Evolutionary conservation across 2,888 invertebrate species (phyloP).

Genomic region (Limnephilus auricula): DNA sequence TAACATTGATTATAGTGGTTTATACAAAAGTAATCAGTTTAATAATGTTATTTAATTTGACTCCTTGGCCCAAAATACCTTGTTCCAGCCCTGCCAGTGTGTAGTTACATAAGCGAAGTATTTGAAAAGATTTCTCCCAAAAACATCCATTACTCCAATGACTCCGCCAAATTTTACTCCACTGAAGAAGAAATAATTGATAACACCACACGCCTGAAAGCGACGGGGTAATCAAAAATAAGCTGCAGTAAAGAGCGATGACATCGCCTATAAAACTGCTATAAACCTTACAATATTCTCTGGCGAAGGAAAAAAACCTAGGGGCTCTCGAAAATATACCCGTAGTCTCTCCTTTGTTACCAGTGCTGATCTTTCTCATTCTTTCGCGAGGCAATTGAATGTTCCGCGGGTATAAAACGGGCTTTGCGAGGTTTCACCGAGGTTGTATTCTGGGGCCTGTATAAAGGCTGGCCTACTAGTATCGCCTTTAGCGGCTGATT

Average conservation of each 20-base stretch:
- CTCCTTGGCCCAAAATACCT: not conserved
- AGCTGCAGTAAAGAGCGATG: not conserved
- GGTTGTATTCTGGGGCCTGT: not conserved
- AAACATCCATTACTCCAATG: not conserved
- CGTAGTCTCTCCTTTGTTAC: slow-evolving; percentile 22
- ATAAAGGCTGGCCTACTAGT: not conserved
- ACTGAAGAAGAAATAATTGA: not conserved
- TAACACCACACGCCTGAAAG: not conserved
- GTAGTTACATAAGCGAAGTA: not conserved
- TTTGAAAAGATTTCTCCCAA: not conserved
- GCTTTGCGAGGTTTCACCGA: slow-evolving; percentile 25
- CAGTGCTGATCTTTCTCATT: slow-evolving; percentile 39
- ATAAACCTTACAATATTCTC: not conserved
- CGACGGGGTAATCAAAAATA: not conserved
- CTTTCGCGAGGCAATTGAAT: slow-evolving; percentile 40
- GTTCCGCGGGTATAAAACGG: slow-evolving; percentile 26
- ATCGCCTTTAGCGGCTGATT: not conserved
- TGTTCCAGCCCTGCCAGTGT: not conserved
- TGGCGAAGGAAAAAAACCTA: not conserved
- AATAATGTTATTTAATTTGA: not conserved
- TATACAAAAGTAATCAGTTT: too few species aligned
- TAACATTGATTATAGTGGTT: too few species aligned
- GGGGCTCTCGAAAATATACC: not conserved
- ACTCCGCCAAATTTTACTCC: not conserved
- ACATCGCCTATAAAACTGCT: not conserved